Percentiles rank a stretch among this genome's conserved stretches.
Conservation (phyloP, 2,113 vertebrate species). For the Electrona antarctica region DNA sequence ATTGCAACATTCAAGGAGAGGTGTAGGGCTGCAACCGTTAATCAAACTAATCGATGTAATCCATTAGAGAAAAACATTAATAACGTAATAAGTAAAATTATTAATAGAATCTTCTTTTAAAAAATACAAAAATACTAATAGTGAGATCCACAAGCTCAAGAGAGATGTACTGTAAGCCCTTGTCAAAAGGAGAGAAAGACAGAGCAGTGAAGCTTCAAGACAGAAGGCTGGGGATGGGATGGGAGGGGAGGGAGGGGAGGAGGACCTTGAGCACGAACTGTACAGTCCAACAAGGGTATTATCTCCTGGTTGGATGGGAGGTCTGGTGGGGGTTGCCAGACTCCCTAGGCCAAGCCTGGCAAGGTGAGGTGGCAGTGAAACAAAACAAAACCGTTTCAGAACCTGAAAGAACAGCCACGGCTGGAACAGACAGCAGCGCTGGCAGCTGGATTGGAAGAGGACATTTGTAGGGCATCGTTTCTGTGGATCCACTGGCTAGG, state of each 20-base stretch:
- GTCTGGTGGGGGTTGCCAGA: slow-evolving; percentile 30
- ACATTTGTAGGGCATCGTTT: not conserved
- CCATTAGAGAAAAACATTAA: too few relatives aligned
- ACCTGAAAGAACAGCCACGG: slow-evolving; percentile 26
- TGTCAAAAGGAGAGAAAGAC: slow-evolving; percentile 49
- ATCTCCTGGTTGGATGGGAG: slow-evolving; percentile 45
- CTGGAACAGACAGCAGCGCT: slow-evolving; percentile 6
- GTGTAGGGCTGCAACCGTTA: too few relatives aligned
- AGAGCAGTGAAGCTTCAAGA: slow-evolving; percentile 25
- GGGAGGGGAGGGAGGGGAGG: slow-evolving; percentile 7
- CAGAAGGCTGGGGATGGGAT: slow-evolving; percentile 7
- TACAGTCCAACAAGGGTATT: slow-evolving; percentile 46
- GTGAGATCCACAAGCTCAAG: not conserved
- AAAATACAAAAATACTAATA: too few relatives aligned
- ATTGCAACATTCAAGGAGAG: too few relatives aligned
- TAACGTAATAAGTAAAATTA: too few relatives aligned
- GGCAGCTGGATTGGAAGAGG: not conserved
- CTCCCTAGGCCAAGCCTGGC: not conserved
- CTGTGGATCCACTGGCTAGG: not conserved
- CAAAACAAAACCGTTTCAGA: slow-evolving; percentile 21
- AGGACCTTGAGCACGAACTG: slow-evolving; percentile 19
- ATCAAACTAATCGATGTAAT: too few relatives aligned
- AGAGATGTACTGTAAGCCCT: slow-evolving; percentile 31
- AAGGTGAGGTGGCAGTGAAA: slow-evolving; percentile 30
- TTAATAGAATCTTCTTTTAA: too few relatives aligned